Percentiles rank a stretch among this genome's conserved stretches.
Conservation (phyloP, 2,113 vertebrate genomes). For the Hypomesus transpacificus region DNA sequence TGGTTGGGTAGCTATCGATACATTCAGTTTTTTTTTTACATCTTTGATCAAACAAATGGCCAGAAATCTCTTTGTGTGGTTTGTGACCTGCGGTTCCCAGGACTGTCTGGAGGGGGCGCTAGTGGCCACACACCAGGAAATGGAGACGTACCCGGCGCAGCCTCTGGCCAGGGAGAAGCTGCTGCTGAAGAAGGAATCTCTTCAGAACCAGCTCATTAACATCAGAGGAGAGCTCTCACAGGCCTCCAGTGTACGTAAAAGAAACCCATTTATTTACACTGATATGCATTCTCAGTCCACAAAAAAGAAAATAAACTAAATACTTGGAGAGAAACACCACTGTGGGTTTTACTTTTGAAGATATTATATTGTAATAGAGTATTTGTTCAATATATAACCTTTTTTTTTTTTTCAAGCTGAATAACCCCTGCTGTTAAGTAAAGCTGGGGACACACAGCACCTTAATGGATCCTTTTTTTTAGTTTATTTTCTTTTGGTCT, state of each 20-base stretch:
- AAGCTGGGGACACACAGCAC: no score
- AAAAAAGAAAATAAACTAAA: background rate
- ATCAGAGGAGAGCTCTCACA: constrained; percentile 93
- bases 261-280: background rate
- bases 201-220: constrained; percentile 94
- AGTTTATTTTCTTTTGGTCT: no score
- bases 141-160: constrained; percentile 88
- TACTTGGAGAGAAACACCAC: background rate
- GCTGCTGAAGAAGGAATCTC: constrained; percentile 86
- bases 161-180: constrained; percentile 82
- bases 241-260: constrained; percentile 82
- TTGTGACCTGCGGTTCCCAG: constrained; percentile 56
- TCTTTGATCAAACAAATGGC: no score
- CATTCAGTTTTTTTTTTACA: no score
- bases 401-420: no score
- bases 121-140: constrained; percentile 91
- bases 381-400: no score
- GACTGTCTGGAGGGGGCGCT: constrained; percentile 91
- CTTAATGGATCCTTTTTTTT: no score
- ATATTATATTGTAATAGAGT: no score
- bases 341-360: no score
- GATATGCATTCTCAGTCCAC: background rate
- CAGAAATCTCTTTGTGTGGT: background rate
- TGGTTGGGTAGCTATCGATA: no score
- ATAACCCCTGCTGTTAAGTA: no score